A percentile compares a stretch with the other conserved stretches of the same genome.
phyloP scores from a whole-genome alignment of 2,113 vertebrate genomes.

The Progne subis region DNA sequence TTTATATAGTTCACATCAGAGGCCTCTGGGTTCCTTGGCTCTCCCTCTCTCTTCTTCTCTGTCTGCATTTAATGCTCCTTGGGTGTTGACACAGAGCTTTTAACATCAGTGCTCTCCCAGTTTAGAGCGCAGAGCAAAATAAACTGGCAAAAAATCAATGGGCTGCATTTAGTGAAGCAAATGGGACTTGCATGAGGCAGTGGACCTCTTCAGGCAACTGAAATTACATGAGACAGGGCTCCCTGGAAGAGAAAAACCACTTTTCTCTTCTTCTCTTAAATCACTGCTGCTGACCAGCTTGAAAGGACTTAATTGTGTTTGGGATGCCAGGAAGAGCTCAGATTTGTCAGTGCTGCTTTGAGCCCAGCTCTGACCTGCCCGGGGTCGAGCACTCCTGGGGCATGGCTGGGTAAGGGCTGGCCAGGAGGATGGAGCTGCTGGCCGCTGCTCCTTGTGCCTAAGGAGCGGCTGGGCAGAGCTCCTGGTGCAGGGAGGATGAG shows the following conservation, averaged over 20 bases:
- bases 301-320: not conserved
- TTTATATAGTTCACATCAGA: slow-evolving; percentile 52
- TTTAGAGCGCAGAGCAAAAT: slow-evolving; percentile 61
- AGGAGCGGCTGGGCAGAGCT: fast-evolving
- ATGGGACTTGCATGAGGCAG: slow-evolving; percentile 63
- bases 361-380: fast-evolving
- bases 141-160: slow-evolving; percentile 72
- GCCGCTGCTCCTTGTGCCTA: fast-evolving
- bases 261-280: slow-evolving; percentile 42
- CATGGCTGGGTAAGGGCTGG: fast-evolving
- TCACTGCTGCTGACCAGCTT: not conserved
- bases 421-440: not conserved
- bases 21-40: slow-evolving; percentile 22
- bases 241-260: slow-evolving; percentile 38
- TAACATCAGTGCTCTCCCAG: slow-evolving; percentile 49
- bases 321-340: not conserved
- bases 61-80: slow-evolving; percentile 28
- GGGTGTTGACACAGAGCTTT: slow-evolving; percentile 63
- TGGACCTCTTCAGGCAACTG: slow-evolving; percentile 47
- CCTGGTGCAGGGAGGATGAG: not conserved
- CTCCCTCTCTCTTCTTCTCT: not conserved
- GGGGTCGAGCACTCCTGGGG: not conserved
- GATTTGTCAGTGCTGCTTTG: not conserved
- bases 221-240: slow-evolving; percentile 44
- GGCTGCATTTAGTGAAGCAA: slow-evolving; percentile 63